A percentile compares a stretch with the other conserved stretches of the same genome.
phyloP scores from a whole-genome alignment of 2,113 vertebrate genomes.

The Dicerorhinus sumatrensis region DNA sequence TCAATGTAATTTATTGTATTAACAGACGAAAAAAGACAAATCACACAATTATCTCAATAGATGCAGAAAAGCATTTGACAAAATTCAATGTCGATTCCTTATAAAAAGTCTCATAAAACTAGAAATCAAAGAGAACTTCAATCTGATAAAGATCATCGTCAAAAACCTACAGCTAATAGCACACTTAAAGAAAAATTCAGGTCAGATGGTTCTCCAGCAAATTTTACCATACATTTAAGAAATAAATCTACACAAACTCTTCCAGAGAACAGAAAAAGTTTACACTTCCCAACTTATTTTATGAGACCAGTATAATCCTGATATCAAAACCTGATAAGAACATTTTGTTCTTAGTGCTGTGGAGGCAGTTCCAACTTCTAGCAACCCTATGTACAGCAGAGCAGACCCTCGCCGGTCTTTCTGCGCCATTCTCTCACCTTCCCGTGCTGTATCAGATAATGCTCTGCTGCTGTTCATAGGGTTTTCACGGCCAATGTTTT shows the following conservation, averaged over 20 bases:
- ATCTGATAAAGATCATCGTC: background rate
- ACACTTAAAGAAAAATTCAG: background rate
- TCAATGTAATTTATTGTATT: background rate
- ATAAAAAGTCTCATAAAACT: background rate
- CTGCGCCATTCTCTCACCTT: no score
- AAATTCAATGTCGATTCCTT: background rate
- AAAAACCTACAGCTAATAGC: background rate
- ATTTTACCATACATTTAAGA: background rate
- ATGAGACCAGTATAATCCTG: background rate
- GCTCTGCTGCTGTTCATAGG: no score
- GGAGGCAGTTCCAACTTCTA: no score
- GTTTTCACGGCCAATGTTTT: no score
- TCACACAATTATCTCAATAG: background rate
- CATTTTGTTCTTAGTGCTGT: background rate
- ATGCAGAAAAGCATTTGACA: background rate
- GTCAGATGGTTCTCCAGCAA: background rate
- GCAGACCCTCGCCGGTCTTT: no score
- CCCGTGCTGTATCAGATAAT: no score
- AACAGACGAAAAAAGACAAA: slow-evolving; percentile 13
- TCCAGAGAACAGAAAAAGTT: background rate
- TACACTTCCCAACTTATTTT: background rate
- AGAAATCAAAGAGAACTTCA: slow-evolving; percentile 11
- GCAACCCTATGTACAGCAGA: no score
- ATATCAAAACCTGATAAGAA: background rate
- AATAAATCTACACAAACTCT: background rate